Evolutionary conservation across 2,113 vertebrate genomes (phyloP), one percentile per base, ranked within the genome.

Genomic region (Eleginops maclovinus): DNA sequence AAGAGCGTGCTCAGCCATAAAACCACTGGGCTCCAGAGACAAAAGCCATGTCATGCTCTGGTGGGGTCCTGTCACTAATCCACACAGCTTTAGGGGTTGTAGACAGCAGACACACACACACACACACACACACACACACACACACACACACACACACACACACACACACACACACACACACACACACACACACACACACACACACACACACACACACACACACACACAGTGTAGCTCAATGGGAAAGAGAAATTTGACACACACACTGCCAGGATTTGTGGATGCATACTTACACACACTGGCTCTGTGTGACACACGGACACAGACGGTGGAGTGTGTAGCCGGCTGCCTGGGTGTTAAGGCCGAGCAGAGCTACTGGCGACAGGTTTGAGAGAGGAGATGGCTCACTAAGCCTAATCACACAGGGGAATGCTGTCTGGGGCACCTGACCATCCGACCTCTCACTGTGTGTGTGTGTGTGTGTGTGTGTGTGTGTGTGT

Each of bases 351-450:
- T n/a, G 90, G 93, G 94, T 90, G 94, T 92, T 94, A 95, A 95
- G 91, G 89, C 94, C 85, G 31, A 72, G 88, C 79, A 94, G 94
- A 95, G 94, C 95, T 95, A 93, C 94, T 95, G 94, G 95, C 94
- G 95, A 95, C 95, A 95, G 90, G 88, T 94, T 93, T 81, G 91
- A 92, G 83, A 84, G 87, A 86, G 86, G 91, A 93, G 92, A 94
- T 95, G 93, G 84, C 90, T 93, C 91, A 86, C 89, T 94, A 94
- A 95, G 93, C 94, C 93, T 93, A 90, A 94, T 94, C 93, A 94
- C 81, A 92, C 78, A 80, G 62, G 89, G 87, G 92, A 94, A 93
- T 91, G 90, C 90, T 92, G 92, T 93, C 92, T 93, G 88, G 89
- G 91, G 83, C 93, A 95, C 94, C 91, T 93, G 92, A 94, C 90